Percentiles rank a stretch among this genome's conserved stretches.
Evolutionary conservation across 2,888 invertebrate species (phyloP).

Genomic region (Cephus spinipes): DNA sequence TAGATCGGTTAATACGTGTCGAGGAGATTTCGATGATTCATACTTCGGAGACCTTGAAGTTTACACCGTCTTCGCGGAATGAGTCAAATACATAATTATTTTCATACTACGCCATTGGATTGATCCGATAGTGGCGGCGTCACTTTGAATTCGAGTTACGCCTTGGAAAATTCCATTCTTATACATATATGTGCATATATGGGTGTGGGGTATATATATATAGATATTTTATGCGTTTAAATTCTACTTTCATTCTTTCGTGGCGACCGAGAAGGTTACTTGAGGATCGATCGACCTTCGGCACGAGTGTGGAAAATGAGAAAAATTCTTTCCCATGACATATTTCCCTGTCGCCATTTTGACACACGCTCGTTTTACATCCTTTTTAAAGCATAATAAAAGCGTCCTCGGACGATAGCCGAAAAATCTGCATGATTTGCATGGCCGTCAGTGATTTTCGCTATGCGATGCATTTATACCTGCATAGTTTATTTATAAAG

Average conservation of each 20-base stretch:
- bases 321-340: neutral
- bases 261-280: neutral
- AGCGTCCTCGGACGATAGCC: neutral
- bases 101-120: neutral
- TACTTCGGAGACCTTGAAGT: constrained; percentile 35
- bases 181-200: neutral
- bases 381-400: neutral
- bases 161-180: neutral
- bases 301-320: neutral
- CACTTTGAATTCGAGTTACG: neutral
- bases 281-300: neutral
- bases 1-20: neutral
- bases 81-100: neutral
- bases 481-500: neutral
- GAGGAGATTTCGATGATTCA: constrained; percentile 51
- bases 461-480: neutral
- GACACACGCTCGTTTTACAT: neutral
- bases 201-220: neutral
- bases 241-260: neutral
- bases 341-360: neutral
- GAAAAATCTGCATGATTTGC: neutral
- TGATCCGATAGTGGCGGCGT: neutral
- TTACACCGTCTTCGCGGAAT: constrained; percentile 34
- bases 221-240: neutral
- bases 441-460: neutral